phyloP scores from a whole-genome alignment of 2,888 invertebrate species.

The Criorhina ranunculi region DNA sequence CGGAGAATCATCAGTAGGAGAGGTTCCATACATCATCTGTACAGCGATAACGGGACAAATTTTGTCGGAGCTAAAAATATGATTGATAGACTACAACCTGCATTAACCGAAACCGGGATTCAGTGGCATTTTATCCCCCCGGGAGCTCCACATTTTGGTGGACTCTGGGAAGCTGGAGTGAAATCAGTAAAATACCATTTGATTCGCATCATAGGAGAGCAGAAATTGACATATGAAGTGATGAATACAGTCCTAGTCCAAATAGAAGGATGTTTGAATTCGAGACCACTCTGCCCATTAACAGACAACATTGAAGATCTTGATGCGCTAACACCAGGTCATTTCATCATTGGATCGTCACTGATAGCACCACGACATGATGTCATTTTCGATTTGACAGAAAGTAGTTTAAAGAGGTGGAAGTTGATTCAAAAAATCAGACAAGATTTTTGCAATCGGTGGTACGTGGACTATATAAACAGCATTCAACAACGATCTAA shows the following conservation, averaged over 20 bases:
- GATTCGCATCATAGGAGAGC: constrained; percentile 25
- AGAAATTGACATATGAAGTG: constrained; percentile 24
- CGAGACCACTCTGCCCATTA: constrained; percentile 4
- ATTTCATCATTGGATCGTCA: constrained; percentile 26
- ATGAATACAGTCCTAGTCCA: constrained; percentile 3
- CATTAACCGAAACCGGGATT: constrained; percentile 3
- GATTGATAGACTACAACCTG: not conserved
- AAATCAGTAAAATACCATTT: constrained; percentile 22
- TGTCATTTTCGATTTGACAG: constrained; percentile 20
- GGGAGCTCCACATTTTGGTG: not conserved
- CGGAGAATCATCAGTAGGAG: constrained; percentile 55
- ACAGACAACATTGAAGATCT: constrained; percentile 11
- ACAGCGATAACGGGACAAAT: constrained; percentile 24
- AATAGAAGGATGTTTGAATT: not conserved
- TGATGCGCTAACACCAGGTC: constrained; percentile 23
- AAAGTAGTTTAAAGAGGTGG: constrained; percentile 24
- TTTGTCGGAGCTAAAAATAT: constrained; percentile 28
- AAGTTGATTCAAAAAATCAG: constrained; percentile 18
- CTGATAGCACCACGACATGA: constrained; percentile 5
- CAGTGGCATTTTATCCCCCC: constrained; percentile 17
- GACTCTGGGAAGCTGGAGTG: constrained; percentile 7
- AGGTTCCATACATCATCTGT: constrained; percentile 12
- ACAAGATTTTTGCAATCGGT: constrained; percentile 24
- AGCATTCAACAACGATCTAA: constrained; percentile 19
- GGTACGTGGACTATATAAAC: constrained; percentile 10